A percentile compares a stretch with the other conserved stretches of the same genome.
Conservation (phyloP, 2,113 vertebrate species). For the Ciconia maguari region DNA sequence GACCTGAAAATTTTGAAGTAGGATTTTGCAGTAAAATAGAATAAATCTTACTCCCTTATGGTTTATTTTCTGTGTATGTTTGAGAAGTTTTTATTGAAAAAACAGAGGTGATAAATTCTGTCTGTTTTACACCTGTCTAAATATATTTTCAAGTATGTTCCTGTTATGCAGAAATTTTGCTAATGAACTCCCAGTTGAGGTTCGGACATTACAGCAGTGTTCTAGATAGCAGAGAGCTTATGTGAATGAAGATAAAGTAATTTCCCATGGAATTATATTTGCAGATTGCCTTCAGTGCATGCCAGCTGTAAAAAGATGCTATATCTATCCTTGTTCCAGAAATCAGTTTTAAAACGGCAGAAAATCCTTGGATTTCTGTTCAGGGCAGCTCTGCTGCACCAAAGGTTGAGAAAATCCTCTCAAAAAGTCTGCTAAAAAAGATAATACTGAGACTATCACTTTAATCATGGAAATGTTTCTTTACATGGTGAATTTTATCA, state of each 20-base stretch:
- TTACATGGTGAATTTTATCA: background rate
- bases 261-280: background rate
- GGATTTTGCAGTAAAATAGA: background rate
- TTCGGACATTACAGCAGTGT: background rate
- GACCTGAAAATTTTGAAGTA: background rate
- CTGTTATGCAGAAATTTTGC: background rate
- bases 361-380: background rate
- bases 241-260: background rate
- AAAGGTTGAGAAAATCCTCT: background rate
- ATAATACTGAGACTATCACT: background rate
- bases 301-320: background rate
- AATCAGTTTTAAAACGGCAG: background rate
- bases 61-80: background rate
- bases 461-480: background rate
- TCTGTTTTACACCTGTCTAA: background rate
- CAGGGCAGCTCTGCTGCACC: background rate
- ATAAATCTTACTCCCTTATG: background rate
- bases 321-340: background rate
- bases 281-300: background rate
- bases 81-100: background rate
- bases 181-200: background rate
- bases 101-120: background rate
- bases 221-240: background rate
- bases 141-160: background rate
- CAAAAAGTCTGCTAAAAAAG: background rate